Conservation (phyloP, 2,888 invertebrate genomes). For the Diplolepis rosae region DNA sequence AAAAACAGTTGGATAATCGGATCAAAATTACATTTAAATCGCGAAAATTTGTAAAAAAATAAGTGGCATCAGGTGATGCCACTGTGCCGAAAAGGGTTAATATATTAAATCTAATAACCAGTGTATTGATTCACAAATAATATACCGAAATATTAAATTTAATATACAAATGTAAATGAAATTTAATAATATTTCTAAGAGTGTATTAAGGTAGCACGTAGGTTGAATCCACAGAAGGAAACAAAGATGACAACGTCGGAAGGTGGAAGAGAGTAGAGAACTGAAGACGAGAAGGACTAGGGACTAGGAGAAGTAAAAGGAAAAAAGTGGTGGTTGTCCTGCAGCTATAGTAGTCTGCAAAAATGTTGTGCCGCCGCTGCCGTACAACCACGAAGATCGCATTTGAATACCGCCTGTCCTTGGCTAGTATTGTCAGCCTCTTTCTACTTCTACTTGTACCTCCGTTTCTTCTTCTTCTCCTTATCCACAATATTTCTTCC, state of each 20-base stretch:
- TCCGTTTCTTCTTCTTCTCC: constrained; percentile 32
- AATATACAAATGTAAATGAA: no score
- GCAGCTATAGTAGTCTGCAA: constrained; percentile 58
- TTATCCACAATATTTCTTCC: constrained; percentile 31
- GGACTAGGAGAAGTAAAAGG: constrained; percentile 29
- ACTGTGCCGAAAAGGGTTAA: no score
- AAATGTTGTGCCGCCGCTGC: constrained; percentile 54
- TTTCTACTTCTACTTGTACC: constrained; percentile 45
- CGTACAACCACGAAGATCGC: constrained; percentile 55
- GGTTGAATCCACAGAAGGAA: constrained; percentile 13
- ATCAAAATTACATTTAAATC: no score
- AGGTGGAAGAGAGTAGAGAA: constrained; percentile 20
- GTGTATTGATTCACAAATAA: no score
- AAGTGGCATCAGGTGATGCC: no score
- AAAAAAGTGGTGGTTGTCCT: constrained; percentile 54
- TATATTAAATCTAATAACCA: no score
- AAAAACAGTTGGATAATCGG: no score
- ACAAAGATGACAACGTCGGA: constrained; percentile 27
- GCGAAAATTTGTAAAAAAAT: no score
- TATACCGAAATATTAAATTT: no score
- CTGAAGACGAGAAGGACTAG: constrained; percentile 14
- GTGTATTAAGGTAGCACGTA: constrained; percentile 21
- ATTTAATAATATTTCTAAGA: no score
- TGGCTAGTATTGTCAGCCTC: constrained; percentile 60
- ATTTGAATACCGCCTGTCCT: constrained; percentile 65